phyloP scores from a whole-genome alignment of 2,888 invertebrate genomes.

The Ditylenchus weischeri region DNA sequence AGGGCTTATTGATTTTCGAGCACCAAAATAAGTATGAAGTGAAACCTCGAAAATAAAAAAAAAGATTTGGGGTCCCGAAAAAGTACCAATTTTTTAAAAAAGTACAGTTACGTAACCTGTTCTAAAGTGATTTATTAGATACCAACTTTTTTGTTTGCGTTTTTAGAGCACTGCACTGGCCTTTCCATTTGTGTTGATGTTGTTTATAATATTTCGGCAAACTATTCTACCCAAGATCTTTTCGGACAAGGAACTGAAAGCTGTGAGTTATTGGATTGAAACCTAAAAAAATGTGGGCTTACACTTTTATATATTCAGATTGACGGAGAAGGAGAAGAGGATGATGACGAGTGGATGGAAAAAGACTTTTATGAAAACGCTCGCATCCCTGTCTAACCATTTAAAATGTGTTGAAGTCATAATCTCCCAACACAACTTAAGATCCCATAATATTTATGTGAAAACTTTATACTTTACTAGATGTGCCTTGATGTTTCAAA shows the following conservation, averaged over 20 bases:
- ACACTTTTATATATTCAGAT: slow-evolving; percentile 32
- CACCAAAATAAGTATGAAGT: too few relatives aligned
- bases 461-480: too few relatives aligned
- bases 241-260: slow-evolving; percentile 41
- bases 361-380: slow-evolving; percentile 40
- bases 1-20: too few relatives aligned
- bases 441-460: too few relatives aligned
- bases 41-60: too few relatives aligned
- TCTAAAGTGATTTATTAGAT: too few relatives aligned
- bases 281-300: neutral
- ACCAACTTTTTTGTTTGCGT: too few relatives aligned
- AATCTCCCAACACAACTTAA: too few relatives aligned
- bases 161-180: slow-evolving; percentile 73
- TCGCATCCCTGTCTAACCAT: slow-evolving; percentile 39
- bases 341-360: slow-evolving; percentile 38
- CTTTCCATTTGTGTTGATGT: slow-evolving; percentile 86
- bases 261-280: slow-evolving; percentile 35
- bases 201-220: slow-evolving; percentile 77
- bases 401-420: neutral
- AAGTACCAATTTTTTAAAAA: too few relatives aligned
- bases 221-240: slow-evolving; percentile 42
- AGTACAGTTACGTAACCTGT: too few relatives aligned
- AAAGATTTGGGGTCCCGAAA: too few relatives aligned
- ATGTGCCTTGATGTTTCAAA: too few relatives aligned
- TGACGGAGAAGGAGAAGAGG: slow-evolving; percentile 44